These are phyloP conservation scores for Drosophila mojavensis DNA, from an alignment of 1,140 invertebrate genomes.

Conservation along the genomic window DNA sequence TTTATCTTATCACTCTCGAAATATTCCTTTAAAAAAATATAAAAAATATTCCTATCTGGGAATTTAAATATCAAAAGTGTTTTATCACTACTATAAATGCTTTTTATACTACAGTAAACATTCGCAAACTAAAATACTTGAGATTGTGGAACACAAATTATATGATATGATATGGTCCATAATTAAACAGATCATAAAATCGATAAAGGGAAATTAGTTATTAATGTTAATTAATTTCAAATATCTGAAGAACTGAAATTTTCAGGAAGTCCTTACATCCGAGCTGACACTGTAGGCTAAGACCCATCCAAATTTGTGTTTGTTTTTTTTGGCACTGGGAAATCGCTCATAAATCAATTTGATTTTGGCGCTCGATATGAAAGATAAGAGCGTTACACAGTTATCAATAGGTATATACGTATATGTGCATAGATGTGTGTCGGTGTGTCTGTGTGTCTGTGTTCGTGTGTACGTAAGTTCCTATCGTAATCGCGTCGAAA, in stretches of 20 bases:
- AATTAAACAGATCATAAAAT: too few species aligned
- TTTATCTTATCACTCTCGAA: too few species aligned
- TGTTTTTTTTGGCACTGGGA: constrained; percentile 60
- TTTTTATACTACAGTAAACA: background rate
- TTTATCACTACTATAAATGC: too few species aligned
- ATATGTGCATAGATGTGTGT: constrained; percentile 6
- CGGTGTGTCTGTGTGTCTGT: constrained; percentile 31
- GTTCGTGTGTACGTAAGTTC: constrained; percentile 37
- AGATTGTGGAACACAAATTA: background rate
- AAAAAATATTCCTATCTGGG: background rate
- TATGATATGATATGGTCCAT: too few species aligned
- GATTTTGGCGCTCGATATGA: constrained; percentile 62
- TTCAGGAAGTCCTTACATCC: background rate
- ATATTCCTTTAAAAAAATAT: too few species aligned
- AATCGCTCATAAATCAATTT: constrained; percentile 82
- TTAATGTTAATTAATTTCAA: background rate
- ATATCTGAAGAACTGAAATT: background rate
- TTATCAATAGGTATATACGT: constrained; percentile 29
- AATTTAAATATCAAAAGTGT: too few species aligned
- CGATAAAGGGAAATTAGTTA: too few species aligned
- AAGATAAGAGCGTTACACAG: constrained; percentile 51
- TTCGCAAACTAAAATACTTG: background rate
- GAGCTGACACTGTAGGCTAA: background rate
- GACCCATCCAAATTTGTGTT: background rate
- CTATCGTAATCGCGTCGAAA: constrained; percentile 59